phyloP scores from a whole-genome alignment of 2,797 vertebrate genomes.

The Phaenicophaeus curvirostris region DNA sequence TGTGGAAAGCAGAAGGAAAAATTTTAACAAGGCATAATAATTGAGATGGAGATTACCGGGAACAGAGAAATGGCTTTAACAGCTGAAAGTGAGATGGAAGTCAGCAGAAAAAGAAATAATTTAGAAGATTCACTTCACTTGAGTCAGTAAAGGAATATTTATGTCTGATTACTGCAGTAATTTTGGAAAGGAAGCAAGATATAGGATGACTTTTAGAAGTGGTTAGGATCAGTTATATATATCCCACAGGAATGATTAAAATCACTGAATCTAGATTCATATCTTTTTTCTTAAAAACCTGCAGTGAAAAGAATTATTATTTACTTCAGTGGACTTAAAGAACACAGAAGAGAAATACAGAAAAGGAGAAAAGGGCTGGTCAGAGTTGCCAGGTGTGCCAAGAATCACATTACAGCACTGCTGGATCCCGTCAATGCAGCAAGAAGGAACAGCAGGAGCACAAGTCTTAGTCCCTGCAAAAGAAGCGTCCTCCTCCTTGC shows the following conservation, averaged over 20 bases:
- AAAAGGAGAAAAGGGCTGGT: not conserved
- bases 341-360: not conserved
- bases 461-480: not conserved
- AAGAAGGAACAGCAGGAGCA: not conserved
- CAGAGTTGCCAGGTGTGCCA: not conserved
- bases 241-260: not conserved
- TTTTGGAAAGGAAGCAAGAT: not conserved
- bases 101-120: not conserved
- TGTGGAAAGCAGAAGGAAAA: not conserved
- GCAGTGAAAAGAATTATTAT: not conserved
- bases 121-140: not conserved
- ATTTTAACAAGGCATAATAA: not conserved
- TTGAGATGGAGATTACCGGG: not conserved
- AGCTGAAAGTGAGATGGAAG: not conserved
- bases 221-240: not conserved
- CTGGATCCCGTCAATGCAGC: not conserved
- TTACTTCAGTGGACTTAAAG: not conserved
- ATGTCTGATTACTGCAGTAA: not conserved
- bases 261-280: not conserved
- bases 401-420: not conserved
- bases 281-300: not conserved
- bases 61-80: not conserved
- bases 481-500: not conserved
- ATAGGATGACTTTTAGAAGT: not conserved
- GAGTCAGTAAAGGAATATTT: not conserved